A percentile compares a stretch with the other conserved stretches of the same genome.
Conservation (phyloP, 2,113 vertebrate species). For the Isichthys henryi region DNA sequence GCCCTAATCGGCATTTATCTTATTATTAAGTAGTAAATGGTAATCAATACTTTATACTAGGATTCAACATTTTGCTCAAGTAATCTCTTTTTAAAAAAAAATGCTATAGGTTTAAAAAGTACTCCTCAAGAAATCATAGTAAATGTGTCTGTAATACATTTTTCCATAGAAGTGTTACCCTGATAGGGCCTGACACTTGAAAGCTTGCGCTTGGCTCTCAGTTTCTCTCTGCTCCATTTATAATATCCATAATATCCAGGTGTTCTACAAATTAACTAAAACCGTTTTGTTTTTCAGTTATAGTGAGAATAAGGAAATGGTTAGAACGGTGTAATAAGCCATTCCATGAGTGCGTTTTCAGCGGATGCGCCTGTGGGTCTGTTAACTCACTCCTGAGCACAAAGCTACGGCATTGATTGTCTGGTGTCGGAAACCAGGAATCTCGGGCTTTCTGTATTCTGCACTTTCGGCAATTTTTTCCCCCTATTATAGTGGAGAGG, state of each 20-base stretch:
- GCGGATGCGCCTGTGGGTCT: neutral
- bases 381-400: neutral
- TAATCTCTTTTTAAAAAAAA: neutral
- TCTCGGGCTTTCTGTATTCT: neutral
- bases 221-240: neutral
- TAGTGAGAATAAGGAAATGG: neutral
- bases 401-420: neutral
- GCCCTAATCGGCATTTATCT: neutral
- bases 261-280: neutral
- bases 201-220: neutral
- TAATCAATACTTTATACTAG: conserved; percentile 20
- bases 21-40: conserved; percentile 7
- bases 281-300: neutral
- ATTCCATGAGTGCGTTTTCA: neutral
- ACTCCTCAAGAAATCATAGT: neutral
- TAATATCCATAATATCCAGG: neutral
- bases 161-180: neutral
- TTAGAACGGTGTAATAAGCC: neutral
- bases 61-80: conserved; percentile 11
- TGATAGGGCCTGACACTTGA: neutral
- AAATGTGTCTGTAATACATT: neutral
- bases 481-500: no score
- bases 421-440: neutral
- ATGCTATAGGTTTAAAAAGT: neutral
- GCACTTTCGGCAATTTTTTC: neutral